These are phyloP conservation scores for Drosophila mulleri DNA, from an alignment of 2,888 invertebrate species.

Conservation along the genomic window DNA sequence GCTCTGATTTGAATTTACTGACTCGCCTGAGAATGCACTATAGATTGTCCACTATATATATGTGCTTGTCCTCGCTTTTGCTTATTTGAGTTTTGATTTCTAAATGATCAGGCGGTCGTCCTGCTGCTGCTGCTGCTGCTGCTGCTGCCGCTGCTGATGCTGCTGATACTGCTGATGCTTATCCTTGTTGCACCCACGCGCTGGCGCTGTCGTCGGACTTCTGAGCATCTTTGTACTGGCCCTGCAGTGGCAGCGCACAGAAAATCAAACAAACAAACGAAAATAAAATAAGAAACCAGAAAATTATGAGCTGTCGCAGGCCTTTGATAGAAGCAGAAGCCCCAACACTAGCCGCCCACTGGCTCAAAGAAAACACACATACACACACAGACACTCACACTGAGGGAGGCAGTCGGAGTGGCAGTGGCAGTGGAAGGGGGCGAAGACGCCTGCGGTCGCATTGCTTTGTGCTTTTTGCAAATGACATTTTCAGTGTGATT, in stretches of 20 bases:
- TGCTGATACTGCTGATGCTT: conserved; percentile 32
- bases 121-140: conserved; percentile 12
- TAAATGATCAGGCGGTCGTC: conserved; percentile 26
- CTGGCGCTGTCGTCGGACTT: conserved; percentile 48
- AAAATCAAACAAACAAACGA: neutral
- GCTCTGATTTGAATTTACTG: conserved; percentile 16
- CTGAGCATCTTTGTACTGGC: conserved; percentile 57
- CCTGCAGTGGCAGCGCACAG: conserved; percentile 41
- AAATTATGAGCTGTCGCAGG: conserved; percentile 70
- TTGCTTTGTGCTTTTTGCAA: conserved; percentile 67
- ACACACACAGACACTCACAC: neutral
- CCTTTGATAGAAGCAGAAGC: conserved; percentile 54
- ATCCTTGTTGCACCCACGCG: conserved; percentile 73
- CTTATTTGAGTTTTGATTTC: conserved; percentile 10
- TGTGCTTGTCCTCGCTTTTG: neutral
- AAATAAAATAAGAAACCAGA: conserved; percentile 14
- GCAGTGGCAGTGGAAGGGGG: neutral
- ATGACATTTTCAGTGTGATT: conserved; percentile 78
- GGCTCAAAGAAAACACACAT: conserved; percentile 7
- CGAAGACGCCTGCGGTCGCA: conserved; percentile 60
- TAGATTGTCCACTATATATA: neutral
- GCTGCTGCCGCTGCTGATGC: neutral
- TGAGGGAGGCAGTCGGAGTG: neutral
- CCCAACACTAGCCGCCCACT: conserved; percentile 9
- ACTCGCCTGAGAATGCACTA: conserved; percentile 2